Evolutionary conservation across 1,140 invertebrate species (phyloP).

Genomic region (Drosophila bifasciata): DNA sequence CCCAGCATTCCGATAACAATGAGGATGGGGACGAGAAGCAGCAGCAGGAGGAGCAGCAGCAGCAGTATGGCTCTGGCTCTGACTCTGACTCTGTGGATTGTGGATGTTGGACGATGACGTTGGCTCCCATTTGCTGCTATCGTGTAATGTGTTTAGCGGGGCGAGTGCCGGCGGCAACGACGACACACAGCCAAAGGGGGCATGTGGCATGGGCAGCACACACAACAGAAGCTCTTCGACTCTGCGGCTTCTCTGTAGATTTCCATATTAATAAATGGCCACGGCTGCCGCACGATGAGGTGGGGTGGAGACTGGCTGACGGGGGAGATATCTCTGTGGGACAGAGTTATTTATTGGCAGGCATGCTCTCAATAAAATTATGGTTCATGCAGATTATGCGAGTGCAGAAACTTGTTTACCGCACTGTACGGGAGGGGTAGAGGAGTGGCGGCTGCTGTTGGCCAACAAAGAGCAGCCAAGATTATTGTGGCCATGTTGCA

Average conservation of each 20-base stretch:
- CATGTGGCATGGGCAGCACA: neutral
- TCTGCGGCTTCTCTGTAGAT: constrained; percentile 76
- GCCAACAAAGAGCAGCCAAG: constrained; percentile 25
- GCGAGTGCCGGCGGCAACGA: constrained; percentile 22
- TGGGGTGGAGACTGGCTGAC: too few species aligned
- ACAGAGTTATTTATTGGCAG: constrained; percentile 79
- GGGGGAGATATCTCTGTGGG: constrained; percentile 6
- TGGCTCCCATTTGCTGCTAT: constrained; percentile 79
- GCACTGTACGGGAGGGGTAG: neutral
- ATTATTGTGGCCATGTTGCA: constrained; percentile 71
- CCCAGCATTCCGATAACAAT: constrained; percentile 77
- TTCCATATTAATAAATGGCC: constrained; percentile 82
- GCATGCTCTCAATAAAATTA: constrained; percentile 82
- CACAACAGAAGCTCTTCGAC: constrained; percentile 50
- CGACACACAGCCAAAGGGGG: constrained; percentile 15
- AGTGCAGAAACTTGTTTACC: constrained; percentile 81
- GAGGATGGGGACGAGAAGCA: constrained; percentile 44
- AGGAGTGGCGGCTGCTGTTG: neutral
- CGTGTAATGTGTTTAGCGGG: constrained; percentile 78
- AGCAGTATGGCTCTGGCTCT: too few species aligned
- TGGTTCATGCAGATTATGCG: constrained; percentile 81
- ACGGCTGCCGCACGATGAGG: constrained; percentile 57
- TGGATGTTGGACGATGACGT: constrained; percentile 28
- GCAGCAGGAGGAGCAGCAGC: constrained; percentile 2
- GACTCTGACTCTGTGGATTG: constrained; percentile 13